Evolutionary conservation across 1,140 invertebrate species (phyloP), one percentile per base, ranked within the genome.

Genomic region (Stegodyphus mimosarum): DNA sequence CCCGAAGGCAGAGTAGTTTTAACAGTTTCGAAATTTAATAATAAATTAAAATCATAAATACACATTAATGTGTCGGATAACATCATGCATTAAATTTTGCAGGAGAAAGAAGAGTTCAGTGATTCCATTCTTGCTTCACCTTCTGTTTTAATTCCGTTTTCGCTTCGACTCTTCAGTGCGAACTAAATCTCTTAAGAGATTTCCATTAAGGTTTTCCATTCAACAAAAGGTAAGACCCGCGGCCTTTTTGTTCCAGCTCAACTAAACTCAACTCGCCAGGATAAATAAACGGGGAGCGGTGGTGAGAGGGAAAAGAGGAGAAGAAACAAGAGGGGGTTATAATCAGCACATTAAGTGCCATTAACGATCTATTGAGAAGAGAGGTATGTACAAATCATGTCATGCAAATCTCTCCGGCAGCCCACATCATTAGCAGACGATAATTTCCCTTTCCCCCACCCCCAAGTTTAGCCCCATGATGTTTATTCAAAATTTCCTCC

Each of bases 271-370:
- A 33, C 13, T 48, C 64, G 50, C 11, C 70, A 18, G n/a, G 52
- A 53, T 64, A n/a, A 33, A 33, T 33, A 70, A 79, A 70, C 60
- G 7, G 66, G 70, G 55, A 18, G 52, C 50, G 6, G 64, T 55
- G 17, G 66, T 17, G 11, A 50, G 63, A 55, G 7, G 10, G 72
- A 18, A 10, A n/a, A n/a, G 6, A 66, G 63, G 77, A 18, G 52
- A 49, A 15, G 64, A n/a, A 6, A 66, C 48, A 66, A 18, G 52
- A 49, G 9, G 64, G 51, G 63, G 72, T 81, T 51, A 81, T 81
- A 81, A 81, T 81, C 78, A 33, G 33, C 33, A 18, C 78, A 81
- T 81, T 81, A 81, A 81, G 78, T 81, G 69, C 78, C 78, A 81
- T 81, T 81, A 81, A 81, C 78, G 51, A 55, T 70, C 77, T 55